Base-by-base conservation (phyloP, 1,140 invertebrate genomes). In the Octopus sinensis region DNA sequence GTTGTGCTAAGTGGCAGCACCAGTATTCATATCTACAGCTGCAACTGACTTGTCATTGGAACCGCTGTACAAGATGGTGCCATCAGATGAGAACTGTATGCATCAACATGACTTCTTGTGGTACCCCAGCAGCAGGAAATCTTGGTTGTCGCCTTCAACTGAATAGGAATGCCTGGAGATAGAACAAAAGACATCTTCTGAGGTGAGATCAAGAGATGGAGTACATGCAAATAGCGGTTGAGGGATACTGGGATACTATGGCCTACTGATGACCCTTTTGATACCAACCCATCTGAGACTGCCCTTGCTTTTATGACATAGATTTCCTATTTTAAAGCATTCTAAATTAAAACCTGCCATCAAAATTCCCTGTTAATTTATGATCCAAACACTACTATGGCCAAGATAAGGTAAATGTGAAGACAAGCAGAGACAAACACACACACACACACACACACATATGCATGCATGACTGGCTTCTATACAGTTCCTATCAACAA, bases 31-130 rank as follows among this genome's bases (percentile, higher is more conserved):
- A 91, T 98, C 96, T 53, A 94, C 94, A 0, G 95, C 89, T 91
- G 95, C 93, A 76, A 97, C 93, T 51, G 93, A 93, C 89, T 95
- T 95, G 88, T 97, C 96, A 91, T 96, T 96, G 5, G 95, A 95
- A 79, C 93, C 93, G 30, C 95, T 94, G 87, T 94, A 95, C 81
- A 98, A 89, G 68, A 90, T 91, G 54, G 91, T 91, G 9, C 96
- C 96, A 91, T 95, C 93, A 71, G 92, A 88, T 88, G 93, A 94
- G 90, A 97, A 97, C 88, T 95, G 93, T 68, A 97, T 91, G 87
- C 94, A 94, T 85, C 96, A 92, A 86, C 95, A 96, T 30, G 95
- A 92, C 90, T 95, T 95, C 30, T 94, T 93, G 90, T 97, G 96
- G 81, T 96, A 91, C 89, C 95, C 94, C 43, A 95, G 91, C 6